These are phyloP conservation scores for Mionectes olivaceus DNA, from an alignment of 2,797 vertebrate species.

Conservation along the genomic window DNA sequence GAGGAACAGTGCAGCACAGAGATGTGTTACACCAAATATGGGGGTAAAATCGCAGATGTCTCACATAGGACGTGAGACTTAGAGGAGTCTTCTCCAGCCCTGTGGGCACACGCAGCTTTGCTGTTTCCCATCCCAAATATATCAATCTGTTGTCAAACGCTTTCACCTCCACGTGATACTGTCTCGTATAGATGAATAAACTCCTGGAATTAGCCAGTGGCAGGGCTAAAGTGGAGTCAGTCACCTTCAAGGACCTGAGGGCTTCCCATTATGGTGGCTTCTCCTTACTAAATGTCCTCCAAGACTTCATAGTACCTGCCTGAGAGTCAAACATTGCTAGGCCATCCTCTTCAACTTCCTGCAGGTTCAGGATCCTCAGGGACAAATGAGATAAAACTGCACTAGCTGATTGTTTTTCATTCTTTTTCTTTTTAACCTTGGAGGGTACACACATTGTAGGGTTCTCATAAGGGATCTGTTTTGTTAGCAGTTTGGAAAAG, in stretches of 20 bases:
- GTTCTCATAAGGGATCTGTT: slow-evolving; percentile 13
- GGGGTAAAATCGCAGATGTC: neutral
- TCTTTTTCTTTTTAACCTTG: neutral
- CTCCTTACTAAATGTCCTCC: neutral
- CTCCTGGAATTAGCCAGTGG: neutral
- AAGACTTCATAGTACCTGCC: neutral
- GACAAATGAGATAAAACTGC: neutral
- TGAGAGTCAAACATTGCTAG: neutral
- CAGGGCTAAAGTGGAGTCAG: rapidly evolving
- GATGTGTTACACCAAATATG: neutral
- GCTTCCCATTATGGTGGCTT: neutral
- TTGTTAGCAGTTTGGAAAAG: slow-evolving; percentile 29
- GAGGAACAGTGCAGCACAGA: rapidly evolving
- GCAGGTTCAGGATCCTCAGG: neutral
- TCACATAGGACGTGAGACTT: rapidly evolving
- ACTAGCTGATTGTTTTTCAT: neutral
- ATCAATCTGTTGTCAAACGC: rapidly evolving
- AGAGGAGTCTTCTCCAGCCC: neutral
- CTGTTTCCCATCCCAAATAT: neutral
- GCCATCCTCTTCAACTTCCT: neutral
- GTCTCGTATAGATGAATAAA: neutral
- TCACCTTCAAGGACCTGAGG: neutral
- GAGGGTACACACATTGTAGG: neutral
- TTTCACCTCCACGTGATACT: rapidly evolving
- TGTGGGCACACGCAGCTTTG: neutral